Evolutionary conservation across 2,113 vertebrate species (phyloP).

Genomic region (Balaenoptera acutorostrata): DNA sequence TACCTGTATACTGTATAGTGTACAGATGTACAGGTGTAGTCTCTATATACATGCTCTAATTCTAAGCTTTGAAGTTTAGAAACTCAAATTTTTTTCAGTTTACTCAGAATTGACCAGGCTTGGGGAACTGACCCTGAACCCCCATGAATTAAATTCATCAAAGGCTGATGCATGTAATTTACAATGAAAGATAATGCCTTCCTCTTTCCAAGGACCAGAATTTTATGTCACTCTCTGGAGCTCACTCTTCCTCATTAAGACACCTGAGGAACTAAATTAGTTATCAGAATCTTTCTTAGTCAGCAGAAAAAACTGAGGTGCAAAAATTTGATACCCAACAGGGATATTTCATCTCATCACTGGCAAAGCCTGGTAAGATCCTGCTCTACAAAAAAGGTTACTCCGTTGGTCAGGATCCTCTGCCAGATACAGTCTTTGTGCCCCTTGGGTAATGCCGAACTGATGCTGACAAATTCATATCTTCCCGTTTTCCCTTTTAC

Average conservation of each 20-base stretch:
- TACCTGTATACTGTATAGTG: neutral
- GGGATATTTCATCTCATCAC: neutral
- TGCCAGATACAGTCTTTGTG: neutral
- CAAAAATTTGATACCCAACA: neutral
- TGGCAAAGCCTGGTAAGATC: neutral
- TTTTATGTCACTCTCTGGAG: slow-evolving; percentile 1
- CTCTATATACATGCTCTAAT: neutral
- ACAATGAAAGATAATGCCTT: neutral
- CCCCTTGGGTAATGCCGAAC: neutral
- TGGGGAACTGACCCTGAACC: neutral
- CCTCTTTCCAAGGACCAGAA: neutral
- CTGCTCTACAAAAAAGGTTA: neutral
- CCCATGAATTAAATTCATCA: neutral
- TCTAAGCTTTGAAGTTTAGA: neutral
- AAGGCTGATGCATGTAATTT: neutral
- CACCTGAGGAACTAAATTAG: neutral
- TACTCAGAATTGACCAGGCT: neutral
- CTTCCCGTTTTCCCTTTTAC: neutral
- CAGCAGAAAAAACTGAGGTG: neutral
- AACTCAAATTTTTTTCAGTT: neutral
- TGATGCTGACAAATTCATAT: neutral
- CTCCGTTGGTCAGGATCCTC: neutral
- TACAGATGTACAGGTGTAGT: neutral
- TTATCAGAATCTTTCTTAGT: neutral
- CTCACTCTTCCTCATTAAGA: neutral